Evolutionary conservation across 2,888 invertebrate genomes (phyloP).

Genomic region (Cephus sareptanus): DNA sequence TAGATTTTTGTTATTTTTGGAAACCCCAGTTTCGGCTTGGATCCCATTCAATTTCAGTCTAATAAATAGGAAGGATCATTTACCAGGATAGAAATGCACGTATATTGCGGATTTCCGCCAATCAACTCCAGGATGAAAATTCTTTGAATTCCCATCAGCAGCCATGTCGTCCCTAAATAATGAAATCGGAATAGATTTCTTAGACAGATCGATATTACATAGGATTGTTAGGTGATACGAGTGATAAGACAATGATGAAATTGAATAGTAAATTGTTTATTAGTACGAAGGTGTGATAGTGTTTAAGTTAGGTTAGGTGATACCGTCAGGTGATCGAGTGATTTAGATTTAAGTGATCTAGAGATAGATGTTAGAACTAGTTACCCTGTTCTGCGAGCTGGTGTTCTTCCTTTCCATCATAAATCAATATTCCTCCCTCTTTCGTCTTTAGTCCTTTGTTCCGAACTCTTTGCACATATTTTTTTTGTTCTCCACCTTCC

Average conservation of each 20-base stretch:
- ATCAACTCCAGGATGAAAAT: not conserved
- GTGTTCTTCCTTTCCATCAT: slow-evolving; percentile 46
- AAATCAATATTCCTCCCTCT: not conserved
- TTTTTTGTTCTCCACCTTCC: slow-evolving; percentile 10
- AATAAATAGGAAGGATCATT: not conserved
- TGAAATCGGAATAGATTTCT: not conserved
- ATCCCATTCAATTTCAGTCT: not conserved
- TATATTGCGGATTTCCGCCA: not conserved
- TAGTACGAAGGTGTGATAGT: slow-evolving; percentile 62
- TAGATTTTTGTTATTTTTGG: slow-evolving; percentile 5
- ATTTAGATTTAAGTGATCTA: slow-evolving; percentile 42
- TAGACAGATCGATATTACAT: not conserved
- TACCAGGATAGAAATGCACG: not conserved
- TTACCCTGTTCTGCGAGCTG: slow-evolving; percentile 62
- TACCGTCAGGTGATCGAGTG: slow-evolving; percentile 22
- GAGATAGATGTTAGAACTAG: slow-evolving; percentile 61
- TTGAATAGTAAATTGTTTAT: slow-evolving; percentile 62
- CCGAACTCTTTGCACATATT: not conserved
- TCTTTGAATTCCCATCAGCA: not conserved
- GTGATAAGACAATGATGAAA: slow-evolving; percentile 33
- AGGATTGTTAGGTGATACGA: not conserved
- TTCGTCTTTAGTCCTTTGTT: slow-evolving; percentile 1
- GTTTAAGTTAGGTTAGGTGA: slow-evolving; percentile 44
- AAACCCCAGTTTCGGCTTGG: not conserved
- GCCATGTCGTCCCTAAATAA: not conserved